Evolutionary conservation across 2,888 invertebrate species (phyloP).

Genomic region (Acleris cristana): DNA sequence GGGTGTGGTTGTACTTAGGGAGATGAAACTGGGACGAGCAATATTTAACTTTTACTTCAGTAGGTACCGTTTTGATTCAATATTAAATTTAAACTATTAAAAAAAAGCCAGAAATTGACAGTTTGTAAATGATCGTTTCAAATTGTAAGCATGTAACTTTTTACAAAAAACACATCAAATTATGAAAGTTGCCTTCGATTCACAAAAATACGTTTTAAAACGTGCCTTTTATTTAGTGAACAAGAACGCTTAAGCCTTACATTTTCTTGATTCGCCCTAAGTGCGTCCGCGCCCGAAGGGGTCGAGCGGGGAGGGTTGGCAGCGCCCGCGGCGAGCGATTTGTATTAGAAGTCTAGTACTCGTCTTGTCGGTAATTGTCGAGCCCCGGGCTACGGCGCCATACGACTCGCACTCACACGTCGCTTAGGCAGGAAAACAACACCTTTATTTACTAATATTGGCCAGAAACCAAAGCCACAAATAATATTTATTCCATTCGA

Average conservation of each 20-base stretch:
- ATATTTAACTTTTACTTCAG: neutral
- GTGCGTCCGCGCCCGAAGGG: slow-evolving; percentile 36
- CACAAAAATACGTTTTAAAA: slow-evolving; percentile 18
- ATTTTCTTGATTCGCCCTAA: slow-evolving; percentile 36
- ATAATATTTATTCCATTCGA: neutral
- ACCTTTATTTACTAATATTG: neutral
- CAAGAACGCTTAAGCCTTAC: slow-evolving; percentile 31
- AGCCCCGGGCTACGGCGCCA: slow-evolving; percentile 63
- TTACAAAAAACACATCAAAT: too few species aligned
- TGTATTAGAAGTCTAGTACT: slow-evolving; percentile 81
- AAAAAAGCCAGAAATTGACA: too few species aligned
- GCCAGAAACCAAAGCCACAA: neutral
- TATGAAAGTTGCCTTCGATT: neutral
- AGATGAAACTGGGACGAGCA: slow-evolving; percentile 35
- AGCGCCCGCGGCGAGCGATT: slow-evolving; percentile 78
- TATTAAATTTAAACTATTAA: too few species aligned
- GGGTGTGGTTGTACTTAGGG: slow-evolving; percentile 54
- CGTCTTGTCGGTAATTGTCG: slow-evolving; percentile 76
- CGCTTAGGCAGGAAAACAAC: slow-evolving; percentile 55
- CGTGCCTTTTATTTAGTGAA: slow-evolving; percentile 23
- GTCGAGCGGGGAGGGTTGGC: slow-evolving; percentile 58
- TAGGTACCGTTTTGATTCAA: neutral
- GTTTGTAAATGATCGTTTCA: too few species aligned
- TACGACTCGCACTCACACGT: slow-evolving; percentile 68
- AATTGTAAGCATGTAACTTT: too few species aligned